Base-by-base conservation (phyloP, 2,797 vertebrate genomes). In the Oryzias dopingdopingensis region DNA sequence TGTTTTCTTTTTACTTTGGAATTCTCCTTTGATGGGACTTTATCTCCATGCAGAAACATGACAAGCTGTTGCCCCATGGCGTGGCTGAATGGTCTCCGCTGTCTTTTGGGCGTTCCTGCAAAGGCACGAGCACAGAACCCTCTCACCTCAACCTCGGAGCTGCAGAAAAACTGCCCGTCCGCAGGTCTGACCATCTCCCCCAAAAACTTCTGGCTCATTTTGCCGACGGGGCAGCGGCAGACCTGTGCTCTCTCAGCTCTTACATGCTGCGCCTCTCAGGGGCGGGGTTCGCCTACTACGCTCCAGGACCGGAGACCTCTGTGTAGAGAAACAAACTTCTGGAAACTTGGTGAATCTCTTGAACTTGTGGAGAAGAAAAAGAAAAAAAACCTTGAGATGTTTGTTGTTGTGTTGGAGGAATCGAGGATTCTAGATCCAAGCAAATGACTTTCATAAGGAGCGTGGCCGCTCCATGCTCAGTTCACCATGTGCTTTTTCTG, bases 291-390 rank as follows among this genome's bases (percentile, higher is more conserved):
- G 82, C 80, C 76, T 90, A 88, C 88, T 85, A 81, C 49, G 88
- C 93, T 82, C 90, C 93, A 29, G 93, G 94, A 80, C 92, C 94
- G 59, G 96, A 96, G 91, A 96, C 95, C 13, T 93, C 94, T 0
- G 92, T 96, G 64, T 97, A 46, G 44, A 6, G 18, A 13, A 14
- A 4, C n/a, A 45, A 45, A 8, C 17, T 13, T 37, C 32, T 29
- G 5, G 92, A 90, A 77, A 47, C 43, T 46, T 14, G 56, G 3
- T 2, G 59, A 42, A 57, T 57, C 52, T 55, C 46, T 58, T 49
- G 57, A 66, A 43, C 49, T 65, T 44, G 18, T 18, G 17, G 8
- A 18, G 12, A 22, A 44, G 42, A 15, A 16, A 1, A 16, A 3
- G 2, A n/a, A 26, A 50, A 17, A 7, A 42, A n/a, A 42, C 22